These are phyloP conservation scores for Dolichomitus sp. DNA, from an alignment of 2,888 invertebrate genomes.

Conservation along the genomic window DNA sequence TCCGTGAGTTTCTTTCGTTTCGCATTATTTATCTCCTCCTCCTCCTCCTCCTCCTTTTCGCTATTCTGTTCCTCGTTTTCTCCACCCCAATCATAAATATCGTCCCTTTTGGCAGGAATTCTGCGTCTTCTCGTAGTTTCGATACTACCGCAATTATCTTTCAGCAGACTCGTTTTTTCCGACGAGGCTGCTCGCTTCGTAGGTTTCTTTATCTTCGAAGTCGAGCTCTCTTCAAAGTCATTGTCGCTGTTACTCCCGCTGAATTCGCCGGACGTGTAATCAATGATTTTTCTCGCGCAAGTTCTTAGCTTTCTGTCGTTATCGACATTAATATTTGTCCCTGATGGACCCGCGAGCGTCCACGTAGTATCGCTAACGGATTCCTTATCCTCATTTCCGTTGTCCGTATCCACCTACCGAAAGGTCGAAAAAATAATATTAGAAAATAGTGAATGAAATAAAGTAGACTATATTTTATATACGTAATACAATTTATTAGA, in stretches of 20 bases:
- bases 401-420: constrained; percentile 77
- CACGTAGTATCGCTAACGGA: constrained; percentile 54
- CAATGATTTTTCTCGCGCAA: constrained; percentile 33
- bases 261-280: constrained; percentile 59
- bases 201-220: constrained; percentile 65
- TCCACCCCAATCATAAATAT: not conserved
- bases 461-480: constrained; percentile 73
- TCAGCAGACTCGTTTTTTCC: not conserved
- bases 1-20: not conserved
- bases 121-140: not conserved
- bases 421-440: constrained; percentile 72
- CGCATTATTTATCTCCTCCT: not conserved
- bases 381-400: constrained; percentile 74
- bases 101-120: not conserved
- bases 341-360: constrained; percentile 60
- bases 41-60: not conserved
- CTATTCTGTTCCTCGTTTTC: not conserved
- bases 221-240: constrained; percentile 44
- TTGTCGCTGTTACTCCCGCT: constrained; percentile 69
- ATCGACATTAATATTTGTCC: constrained; percentile 60
- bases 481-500: constrained; percentile 79
- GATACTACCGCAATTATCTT: not conserved
- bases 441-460: constrained; percentile 70
- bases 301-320: constrained; percentile 68
- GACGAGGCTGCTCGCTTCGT: not conserved